Conservation (phyloP, 2,797 vertebrate species). For the Enteromius unitaeniatus region DNA sequence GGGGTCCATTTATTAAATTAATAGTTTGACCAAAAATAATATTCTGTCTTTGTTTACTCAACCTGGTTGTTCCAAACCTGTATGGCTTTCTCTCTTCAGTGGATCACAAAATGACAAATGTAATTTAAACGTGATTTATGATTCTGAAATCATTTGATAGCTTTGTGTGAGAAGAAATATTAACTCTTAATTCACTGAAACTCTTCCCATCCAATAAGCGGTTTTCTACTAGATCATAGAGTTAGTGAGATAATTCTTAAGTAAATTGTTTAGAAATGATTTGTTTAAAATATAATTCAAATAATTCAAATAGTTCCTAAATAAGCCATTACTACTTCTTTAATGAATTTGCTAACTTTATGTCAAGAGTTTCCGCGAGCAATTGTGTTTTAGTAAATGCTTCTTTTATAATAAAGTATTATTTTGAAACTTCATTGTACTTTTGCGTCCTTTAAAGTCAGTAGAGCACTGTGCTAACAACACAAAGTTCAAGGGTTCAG, state of each 20-base stretch:
- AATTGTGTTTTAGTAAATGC: not conserved
- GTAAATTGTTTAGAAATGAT: not conserved
- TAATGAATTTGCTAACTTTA: not conserved
- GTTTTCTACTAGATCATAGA: too few relatives aligned
- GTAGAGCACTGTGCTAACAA: not conserved
- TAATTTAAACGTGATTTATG: not conserved
- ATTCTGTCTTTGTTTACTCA: not conserved
- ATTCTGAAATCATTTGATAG: not conserved
- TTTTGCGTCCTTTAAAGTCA: not conserved
- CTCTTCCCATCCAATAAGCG: not conserved
- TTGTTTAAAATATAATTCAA: conserved; percentile 9
- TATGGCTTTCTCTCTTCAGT: not conserved
- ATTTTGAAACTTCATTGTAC: not conserved
- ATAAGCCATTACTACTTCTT: not conserved
- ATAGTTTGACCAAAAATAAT: conserved; percentile 6
- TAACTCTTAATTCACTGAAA: too few relatives aligned
- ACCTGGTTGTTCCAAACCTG: not conserved
- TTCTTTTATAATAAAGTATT: not conserved
- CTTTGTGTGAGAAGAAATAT: conserved; percentile 1
- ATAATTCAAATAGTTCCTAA: too few relatives aligned
- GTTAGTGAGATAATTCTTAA: not conserved
- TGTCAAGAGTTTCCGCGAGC: not conserved
- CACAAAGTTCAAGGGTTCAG: not conserved
- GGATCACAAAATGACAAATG: not conserved
- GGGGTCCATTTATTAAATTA: conserved; percentile 40